Evolutionary conservation across 2,797 vertebrate species (phyloP).

Genomic region (Chiloscyllium punctatum): DNA sequence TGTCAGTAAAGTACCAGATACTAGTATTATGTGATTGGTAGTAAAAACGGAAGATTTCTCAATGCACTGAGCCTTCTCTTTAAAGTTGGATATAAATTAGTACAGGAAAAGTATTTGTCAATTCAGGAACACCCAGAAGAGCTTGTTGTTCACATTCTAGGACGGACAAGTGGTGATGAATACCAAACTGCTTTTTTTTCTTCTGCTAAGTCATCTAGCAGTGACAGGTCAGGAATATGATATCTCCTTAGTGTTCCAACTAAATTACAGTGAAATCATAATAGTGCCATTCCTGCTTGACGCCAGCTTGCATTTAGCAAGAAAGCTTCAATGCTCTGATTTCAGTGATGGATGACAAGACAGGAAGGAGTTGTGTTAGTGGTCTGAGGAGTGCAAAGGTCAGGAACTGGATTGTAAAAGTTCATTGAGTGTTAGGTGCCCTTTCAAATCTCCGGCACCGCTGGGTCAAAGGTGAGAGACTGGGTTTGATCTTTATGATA

Average conservation of each 20-base stretch:
- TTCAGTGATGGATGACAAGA: slow-evolving; percentile 32
- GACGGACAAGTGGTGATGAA: not conserved
- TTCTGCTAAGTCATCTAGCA: not conserved
- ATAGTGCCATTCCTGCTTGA: slow-evolving; percentile 42
- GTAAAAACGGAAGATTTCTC: not conserved
- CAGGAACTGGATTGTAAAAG: slow-evolving; percentile 30
- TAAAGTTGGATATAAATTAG: not conserved
- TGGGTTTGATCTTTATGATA: slow-evolving; percentile 36
- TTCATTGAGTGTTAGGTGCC: slow-evolving; percentile 14
- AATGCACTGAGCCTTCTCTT: not conserved
- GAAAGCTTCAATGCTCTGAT: slow-evolving; percentile 12
- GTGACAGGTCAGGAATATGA: slow-evolving; percentile 37
- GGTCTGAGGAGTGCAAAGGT: slow-evolving; percentile 28
- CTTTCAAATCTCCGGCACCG: slow-evolving; percentile 36
- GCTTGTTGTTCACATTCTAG: not conserved
- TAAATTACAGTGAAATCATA: slow-evolving; percentile 38
- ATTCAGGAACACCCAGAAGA: not conserved
- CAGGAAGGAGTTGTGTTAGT: slow-evolving; percentile 31
- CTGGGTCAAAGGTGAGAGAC: slow-evolving; percentile 38
- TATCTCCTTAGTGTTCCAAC: slow-evolving; percentile 7
- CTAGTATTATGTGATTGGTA: not conserved
- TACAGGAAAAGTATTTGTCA: not conserved
- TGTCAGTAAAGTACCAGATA: not conserved
- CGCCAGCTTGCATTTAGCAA: not conserved
- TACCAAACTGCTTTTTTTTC: not conserved